These are phyloP conservation scores for Patella vulgata DNA, from an alignment of 1,140 invertebrate genomes.

Conservation along the genomic window DNA sequence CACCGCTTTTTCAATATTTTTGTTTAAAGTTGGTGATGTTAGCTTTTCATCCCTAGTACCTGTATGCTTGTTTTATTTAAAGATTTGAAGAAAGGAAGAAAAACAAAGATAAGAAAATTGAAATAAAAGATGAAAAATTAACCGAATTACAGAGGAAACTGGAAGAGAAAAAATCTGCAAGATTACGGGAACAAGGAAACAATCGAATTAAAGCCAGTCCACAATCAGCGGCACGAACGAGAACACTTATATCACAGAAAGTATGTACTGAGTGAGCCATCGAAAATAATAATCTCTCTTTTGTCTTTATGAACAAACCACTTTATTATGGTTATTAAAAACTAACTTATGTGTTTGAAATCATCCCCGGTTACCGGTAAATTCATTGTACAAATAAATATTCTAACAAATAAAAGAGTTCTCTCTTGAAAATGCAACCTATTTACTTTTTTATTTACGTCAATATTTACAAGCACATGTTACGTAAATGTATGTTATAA, in stretches of 20 bases:
- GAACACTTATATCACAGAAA: conserved; percentile 54
- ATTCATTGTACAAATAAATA: background rate
- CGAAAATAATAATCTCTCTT: background rate
- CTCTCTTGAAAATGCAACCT: too few relatives aligned
- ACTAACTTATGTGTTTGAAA: background rate
- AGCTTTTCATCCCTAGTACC: background rate
- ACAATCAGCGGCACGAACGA: conserved; percentile 38
- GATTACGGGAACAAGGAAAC: conserved; percentile 47
- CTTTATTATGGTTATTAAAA: too few relatives aligned
- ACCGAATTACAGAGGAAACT: conserved; percentile 50
- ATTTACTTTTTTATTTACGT: too few relatives aligned
- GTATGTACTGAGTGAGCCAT: conserved; percentile 17
- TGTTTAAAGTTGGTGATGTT: background rate
- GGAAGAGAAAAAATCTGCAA: conserved; percentile 45
- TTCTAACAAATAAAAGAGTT: too few relatives aligned
- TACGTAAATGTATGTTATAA: background rate
- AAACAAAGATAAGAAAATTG: conserved; percentile 26
- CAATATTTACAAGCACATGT: too few relatives aligned
- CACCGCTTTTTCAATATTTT: background rate
- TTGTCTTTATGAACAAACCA: background rate
- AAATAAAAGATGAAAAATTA: conserved; percentile 48
- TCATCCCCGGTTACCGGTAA: background rate
- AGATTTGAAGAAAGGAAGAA: conserved; percentile 57
- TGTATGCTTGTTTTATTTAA: conserved; percentile 8
- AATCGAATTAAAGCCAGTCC: conserved; percentile 25